Evolutionary conservation across 2,113 vertebrate species (phyloP).

Genomic region (Barbus barbus): DNA sequence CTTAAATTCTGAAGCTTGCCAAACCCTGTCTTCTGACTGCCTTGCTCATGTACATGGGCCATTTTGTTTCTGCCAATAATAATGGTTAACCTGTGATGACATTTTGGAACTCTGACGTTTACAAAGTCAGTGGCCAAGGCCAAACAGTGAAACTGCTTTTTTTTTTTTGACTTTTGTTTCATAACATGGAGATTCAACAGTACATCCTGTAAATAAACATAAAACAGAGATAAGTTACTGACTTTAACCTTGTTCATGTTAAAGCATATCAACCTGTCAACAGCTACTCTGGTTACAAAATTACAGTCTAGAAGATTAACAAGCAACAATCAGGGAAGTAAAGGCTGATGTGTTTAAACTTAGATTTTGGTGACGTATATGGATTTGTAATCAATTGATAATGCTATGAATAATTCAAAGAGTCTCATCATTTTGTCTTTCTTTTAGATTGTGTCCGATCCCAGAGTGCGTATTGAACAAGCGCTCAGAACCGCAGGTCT

Average conservation of each 20-base stretch:
- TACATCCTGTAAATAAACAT: slow-evolving; percentile 8
- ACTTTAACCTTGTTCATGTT: slow-evolving; percentile 1
- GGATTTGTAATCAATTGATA: not conserved
- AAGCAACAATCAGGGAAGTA: too few species aligned
- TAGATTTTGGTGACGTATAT: not conserved
- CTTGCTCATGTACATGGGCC: not conserved
- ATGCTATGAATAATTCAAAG: not conserved
- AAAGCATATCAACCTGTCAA: not conserved
- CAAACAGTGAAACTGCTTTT: slow-evolving; percentile 52
- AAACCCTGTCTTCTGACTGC: not conserved
- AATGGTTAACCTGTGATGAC: slow-evolving; percentile 53
- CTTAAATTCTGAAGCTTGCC: not conserved
- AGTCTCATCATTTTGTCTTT: slow-evolving; percentile 30
- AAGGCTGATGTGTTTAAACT: too few species aligned
- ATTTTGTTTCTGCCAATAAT: slow-evolving; percentile 2
- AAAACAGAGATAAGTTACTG: slow-evolving; percentile 21
- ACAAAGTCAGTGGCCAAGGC: slow-evolving; percentile 58
- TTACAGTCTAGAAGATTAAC: not conserved
- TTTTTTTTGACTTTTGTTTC: slow-evolving; percentile 31
- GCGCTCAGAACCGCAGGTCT: slow-evolving; percentile 88
- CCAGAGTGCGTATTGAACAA: slow-evolving; percentile 84
- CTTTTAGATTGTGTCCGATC: slow-evolving; percentile 88
- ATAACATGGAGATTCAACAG: slow-evolving; percentile 25
- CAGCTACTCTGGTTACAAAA: not conserved
- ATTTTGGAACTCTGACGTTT: slow-evolving; percentile 43